Evolutionary conservation across 2,888 invertebrate species (phyloP).

Genomic region (Perdita meconis): DNA sequence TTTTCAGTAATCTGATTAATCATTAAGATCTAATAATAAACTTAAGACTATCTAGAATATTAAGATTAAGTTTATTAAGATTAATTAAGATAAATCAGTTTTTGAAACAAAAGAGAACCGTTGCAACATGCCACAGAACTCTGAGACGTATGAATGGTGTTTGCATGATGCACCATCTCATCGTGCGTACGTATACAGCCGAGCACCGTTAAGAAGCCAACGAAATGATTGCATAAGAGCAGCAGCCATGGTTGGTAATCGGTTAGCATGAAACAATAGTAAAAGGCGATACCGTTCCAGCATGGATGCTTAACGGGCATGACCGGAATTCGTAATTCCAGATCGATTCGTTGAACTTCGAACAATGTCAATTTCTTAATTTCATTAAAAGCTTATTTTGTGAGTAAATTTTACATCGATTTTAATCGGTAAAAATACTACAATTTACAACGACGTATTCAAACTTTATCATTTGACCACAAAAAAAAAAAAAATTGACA

Average conservation of each 20-base stretch:
- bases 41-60: no score
- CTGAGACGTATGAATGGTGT: slow-evolving; percentile 24
- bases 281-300: slow-evolving; percentile 65
- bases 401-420: not conserved
- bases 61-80: no score
- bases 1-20: no score
- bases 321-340: slow-evolving; percentile 69
- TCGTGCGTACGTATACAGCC: slow-evolving; percentile 11
- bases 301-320: slow-evolving; percentile 47
- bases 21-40: no score
- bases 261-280: slow-evolving; percentile 74
- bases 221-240: slow-evolving; percentile 59
- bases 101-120: not conserved
- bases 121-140: not conserved
- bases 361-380: not conserved
- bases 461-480: no score
- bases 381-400: not conserved
- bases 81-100: no score
- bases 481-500: not conserved
- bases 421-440: not conserved
- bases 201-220: slow-evolving; percentile 40
- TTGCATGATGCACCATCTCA: slow-evolving; percentile 36
- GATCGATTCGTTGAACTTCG: slow-evolving; percentile 36
- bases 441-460: no score
- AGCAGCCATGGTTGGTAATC: slow-evolving; percentile 64